Conservation (phyloP, 2,113 vertebrate species). For the Pseudopodoces humilis region DNA sequence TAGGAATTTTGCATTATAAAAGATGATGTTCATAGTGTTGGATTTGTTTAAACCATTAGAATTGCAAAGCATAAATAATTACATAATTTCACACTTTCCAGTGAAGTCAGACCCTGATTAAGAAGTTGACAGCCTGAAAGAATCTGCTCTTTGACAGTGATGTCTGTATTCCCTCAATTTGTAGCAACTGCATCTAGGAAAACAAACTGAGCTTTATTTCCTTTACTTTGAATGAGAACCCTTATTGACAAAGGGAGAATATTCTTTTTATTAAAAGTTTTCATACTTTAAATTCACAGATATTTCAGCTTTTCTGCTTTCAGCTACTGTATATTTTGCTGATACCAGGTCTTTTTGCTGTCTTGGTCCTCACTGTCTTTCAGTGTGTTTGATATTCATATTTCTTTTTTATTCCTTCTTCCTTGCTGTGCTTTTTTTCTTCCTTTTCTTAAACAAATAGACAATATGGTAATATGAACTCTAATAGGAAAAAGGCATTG, state of each 20-base stretch:
- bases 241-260: background rate
- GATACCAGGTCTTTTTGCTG: constrained; percentile 9
- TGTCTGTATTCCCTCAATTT: constrained; percentile 34
- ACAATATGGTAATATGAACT: constrained; percentile 54
- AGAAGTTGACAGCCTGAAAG: constrained; percentile 34
- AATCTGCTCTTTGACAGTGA: constrained; percentile 1
- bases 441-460: constrained; percentile 58
- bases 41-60: constrained; percentile 35
- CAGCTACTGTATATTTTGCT: background rate
- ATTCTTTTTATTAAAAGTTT: constrained; percentile 6
- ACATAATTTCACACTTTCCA: constrained; percentile 44
- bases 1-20: constrained; percentile 35
- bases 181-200: background rate
- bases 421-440: constrained; percentile 33
- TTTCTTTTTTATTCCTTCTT: constrained; percentile 55
- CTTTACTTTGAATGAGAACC: constrained; percentile 8
- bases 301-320: constrained; percentile 37
- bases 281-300: background rate
- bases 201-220: background rate
- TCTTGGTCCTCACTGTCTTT: constrained; percentile 48
- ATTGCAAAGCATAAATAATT: constrained; percentile 50
- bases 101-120: constrained; percentile 48
- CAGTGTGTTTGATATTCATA: constrained; percentile 41
- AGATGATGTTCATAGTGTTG: background rate
- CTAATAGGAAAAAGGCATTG: constrained; percentile 59